A percentile compares a stretch with the other conserved stretches of the same genome.
Conservation (phyloP, 2,888 invertebrate genomes). For the Limnephilus lunatus region DNA sequence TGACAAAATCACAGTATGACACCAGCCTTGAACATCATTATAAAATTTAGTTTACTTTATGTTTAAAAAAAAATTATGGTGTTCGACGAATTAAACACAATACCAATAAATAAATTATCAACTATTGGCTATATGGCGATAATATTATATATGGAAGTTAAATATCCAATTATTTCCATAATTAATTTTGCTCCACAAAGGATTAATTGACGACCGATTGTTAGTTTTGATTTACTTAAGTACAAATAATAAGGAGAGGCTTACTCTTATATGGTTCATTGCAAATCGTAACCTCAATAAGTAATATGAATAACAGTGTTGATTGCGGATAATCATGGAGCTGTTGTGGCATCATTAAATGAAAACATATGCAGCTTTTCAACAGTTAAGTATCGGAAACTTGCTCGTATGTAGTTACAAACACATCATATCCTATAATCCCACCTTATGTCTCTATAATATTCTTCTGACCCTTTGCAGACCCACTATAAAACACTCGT, state of each 20-base stretch:
- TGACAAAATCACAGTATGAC: too few relatives aligned
- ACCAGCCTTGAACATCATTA: too few relatives aligned
- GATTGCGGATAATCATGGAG: background rate
- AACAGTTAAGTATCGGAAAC: background rate
- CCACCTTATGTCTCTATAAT: slow-evolving; percentile 10
- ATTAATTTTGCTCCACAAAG: background rate
- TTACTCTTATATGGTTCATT: background rate
- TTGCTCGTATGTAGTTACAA: background rate
- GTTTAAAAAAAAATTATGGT: too few relatives aligned
- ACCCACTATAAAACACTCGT: background rate
- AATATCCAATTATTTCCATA: background rate
- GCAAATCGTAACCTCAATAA: background rate
- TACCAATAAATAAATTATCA: too few relatives aligned
- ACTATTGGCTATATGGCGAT: too few relatives aligned
- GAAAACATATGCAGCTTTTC: background rate
- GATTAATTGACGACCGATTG: background rate
- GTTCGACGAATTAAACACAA: too few relatives aligned
- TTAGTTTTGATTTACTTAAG: background rate
- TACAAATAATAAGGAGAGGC: background rate
- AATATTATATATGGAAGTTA: background rate
- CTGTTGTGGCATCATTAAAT: background rate
- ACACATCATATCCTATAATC: slow-evolving; percentile 2
- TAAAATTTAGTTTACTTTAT: too few relatives aligned
- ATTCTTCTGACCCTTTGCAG: background rate
- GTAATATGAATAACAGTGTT: background rate